These are phyloP conservation scores for Anneissia japonica DNA, from an alignment of 35 echinoderm and acorn worm genomes.

Conservation along the genomic window DNA sequence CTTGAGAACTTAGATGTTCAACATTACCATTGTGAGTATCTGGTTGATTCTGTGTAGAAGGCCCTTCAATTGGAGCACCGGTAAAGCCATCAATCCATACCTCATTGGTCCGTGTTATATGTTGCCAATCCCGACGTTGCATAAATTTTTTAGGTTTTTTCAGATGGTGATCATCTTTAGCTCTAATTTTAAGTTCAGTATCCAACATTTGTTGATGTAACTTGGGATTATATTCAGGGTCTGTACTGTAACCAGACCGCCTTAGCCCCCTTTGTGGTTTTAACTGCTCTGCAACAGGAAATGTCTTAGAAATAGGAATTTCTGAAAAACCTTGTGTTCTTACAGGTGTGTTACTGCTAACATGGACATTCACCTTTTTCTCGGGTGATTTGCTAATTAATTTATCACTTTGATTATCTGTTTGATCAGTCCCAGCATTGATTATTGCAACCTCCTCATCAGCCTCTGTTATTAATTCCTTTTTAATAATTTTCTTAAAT, in stretches of 20 bases:
- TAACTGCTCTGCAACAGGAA: neutral
- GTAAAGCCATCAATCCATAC: neutral
- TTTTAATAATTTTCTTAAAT: neutral
- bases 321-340: neutral
- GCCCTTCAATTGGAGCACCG: neutral
- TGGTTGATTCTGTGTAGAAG: neutral
- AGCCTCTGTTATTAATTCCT: neutral
- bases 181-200: neutral
- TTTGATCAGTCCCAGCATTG: neutral
- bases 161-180: neutral
- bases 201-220: neutral
- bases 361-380: neutral
- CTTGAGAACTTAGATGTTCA: neutral
- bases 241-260: neutral
- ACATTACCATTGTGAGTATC: neutral
- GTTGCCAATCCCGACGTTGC: neutral
- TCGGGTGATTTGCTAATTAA: neutral
- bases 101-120: neutral
- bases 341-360: neutral
- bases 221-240: neutral
- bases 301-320: neutral
- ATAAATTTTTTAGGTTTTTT: neutral
- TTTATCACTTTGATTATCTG: neutral
- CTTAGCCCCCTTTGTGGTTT: neutral
- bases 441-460: neutral